These are phyloP conservation scores for Atlantisia rogersi DNA, from an alignment of 2,113 vertebrate genomes.

Conservation along the genomic window DNA sequence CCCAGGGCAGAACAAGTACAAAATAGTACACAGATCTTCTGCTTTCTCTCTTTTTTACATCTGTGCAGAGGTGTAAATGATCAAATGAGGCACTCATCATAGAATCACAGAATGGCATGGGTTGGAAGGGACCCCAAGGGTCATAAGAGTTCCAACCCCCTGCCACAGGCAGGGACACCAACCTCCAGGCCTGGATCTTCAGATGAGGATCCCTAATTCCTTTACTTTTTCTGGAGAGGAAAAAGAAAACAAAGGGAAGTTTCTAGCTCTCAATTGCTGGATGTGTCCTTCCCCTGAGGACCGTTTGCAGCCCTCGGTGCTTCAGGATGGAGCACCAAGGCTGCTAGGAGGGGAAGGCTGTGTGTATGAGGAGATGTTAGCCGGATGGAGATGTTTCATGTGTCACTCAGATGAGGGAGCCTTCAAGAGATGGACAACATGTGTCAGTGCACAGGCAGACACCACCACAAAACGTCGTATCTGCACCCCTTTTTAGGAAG, in stretches of 20 bases:
- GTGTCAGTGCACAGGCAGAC: not conserved
- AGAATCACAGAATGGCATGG: too few relatives aligned
- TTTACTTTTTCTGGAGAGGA: not conserved
- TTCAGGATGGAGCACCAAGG: not conserved
- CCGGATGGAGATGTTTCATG: not conserved
- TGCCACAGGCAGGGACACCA: too few relatives aligned
- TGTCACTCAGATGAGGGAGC: not conserved
- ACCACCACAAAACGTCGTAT: not conserved
- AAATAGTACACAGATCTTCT: not conserved
- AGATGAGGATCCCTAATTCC: not conserved
- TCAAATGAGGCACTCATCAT: not conserved
- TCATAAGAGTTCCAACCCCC: too few relatives aligned
- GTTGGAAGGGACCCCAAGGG: too few relatives aligned
- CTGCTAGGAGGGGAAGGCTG: not conserved
- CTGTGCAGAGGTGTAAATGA: not conserved
- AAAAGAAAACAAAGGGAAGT: not conserved
- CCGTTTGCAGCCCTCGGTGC: not conserved
- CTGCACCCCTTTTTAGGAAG: not conserved
- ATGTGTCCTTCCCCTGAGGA: fast-evolving
- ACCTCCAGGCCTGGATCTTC: too few relatives aligned
- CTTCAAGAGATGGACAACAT: not conserved
- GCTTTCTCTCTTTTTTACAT: not conserved
- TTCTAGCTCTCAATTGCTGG: not conserved
- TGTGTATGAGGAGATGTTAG: not conserved
- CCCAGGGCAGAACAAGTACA: not conserved